Evolutionary conservation across 1,140 invertebrate species (phyloP).

Genomic region (Bombus turneri): DNA sequence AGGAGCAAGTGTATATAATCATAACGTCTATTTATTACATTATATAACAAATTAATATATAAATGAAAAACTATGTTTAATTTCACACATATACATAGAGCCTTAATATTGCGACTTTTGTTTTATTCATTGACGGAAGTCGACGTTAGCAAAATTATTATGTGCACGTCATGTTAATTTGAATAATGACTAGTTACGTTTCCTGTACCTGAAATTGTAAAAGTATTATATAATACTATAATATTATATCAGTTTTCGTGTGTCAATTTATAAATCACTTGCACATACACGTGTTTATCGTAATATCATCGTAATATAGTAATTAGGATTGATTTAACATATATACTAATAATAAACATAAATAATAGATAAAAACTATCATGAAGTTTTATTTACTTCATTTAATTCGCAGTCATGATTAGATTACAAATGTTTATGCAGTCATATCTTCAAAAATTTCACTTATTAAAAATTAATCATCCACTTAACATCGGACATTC

Average conservation of each 20-base stretch:
- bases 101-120: background rate
- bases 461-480: background rate
- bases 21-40: no score
- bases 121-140: background rate
- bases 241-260: background rate
- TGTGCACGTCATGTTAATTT: background rate
- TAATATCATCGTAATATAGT: no score
- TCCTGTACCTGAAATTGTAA: no score
- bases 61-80: background rate
- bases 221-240: background rate
- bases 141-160: background rate
- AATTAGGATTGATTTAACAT: no score
- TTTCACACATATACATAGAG: background rate
- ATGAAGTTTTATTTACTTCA: background rate
- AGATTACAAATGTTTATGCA: background rate
- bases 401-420: background rate
- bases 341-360: no score
- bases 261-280: no score
- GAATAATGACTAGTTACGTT: background rate
- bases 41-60: no score
- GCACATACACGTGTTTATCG: no score
- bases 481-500: no score
- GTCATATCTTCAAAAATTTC: background rate
- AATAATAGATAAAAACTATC: no score
- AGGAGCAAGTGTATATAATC: no score